These are phyloP conservation scores for Magallana ariakensis DNA, from an alignment of 1,140 invertebrate species.

Conservation along the genomic window DNA sequence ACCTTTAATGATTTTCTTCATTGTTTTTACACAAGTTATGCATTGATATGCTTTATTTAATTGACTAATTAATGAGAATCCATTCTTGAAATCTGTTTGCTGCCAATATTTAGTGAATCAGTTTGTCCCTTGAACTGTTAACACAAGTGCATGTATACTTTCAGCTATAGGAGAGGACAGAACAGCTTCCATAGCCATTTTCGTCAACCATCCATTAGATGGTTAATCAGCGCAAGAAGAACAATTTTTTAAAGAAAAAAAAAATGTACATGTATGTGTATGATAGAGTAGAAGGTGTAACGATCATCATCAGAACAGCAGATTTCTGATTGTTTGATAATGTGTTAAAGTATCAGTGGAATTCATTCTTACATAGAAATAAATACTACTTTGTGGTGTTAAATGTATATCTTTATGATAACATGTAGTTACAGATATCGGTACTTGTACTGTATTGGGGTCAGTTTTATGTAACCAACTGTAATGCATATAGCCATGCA, in stretches of 20 bases:
- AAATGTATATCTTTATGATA: not conserved
- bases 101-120: no score
- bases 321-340: not conserved
- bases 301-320: not conserved
- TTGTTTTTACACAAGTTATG: no score
- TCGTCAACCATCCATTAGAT: constrained; percentile 19
- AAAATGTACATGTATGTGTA: not conserved
- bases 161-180: not conserved
- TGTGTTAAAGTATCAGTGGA: not conserved
- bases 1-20: no score
- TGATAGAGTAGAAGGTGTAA: not conserved
- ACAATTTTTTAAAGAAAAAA: not conserved
- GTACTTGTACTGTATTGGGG: no score
- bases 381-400: not conserved
- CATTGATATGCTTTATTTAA: no score
- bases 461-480: no score
- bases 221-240: not conserved
- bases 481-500: no score
- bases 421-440: no score
- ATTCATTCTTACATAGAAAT: not conserved
- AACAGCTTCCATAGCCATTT: not conserved
- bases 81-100: no score
- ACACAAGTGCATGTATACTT: no score
- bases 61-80: no score
- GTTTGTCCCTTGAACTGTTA: no score